phyloP scores from a whole-genome alignment of 1,140 invertebrate species.

The Holcopasites calliopsidis region DNA sequence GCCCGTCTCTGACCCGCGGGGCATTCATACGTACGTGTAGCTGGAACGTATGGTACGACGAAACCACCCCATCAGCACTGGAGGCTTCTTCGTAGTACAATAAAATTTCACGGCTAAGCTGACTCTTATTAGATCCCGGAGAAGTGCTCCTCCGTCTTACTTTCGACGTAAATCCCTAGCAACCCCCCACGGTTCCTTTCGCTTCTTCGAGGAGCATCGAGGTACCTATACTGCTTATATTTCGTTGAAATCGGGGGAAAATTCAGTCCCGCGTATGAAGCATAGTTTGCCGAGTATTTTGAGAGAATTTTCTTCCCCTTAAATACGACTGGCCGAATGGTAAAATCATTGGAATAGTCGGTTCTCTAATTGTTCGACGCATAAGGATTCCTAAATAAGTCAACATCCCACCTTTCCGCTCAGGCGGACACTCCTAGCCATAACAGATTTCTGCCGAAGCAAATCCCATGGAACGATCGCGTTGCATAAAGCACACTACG shows the following conservation, averaged over 20 bases:
- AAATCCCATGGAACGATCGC: too few species aligned
- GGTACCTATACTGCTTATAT: neutral
- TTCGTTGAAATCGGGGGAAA: constrained; percentile 17
- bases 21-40: constrained; percentile 34
- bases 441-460: too few species aligned
- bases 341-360: too few species aligned
- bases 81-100: constrained; percentile 35
- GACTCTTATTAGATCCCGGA: constrained; percentile 49
- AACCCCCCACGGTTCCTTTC: neutral
- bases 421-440: too few species aligned
- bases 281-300: neutral
- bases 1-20: neutral
- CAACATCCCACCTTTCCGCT: too few species aligned
- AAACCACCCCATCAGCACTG: constrained; percentile 23
- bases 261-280: neutral
- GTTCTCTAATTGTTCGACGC: too few species aligned
- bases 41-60: constrained; percentile 20
- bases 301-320: neutral
- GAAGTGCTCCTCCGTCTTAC: constrained; percentile 42
- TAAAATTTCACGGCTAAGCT: constrained; percentile 58
- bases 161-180: constrained; percentile 39
- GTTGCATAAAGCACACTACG: too few species aligned
- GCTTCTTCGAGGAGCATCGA: neutral
- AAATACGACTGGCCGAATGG: too few species aligned
- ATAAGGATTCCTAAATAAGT: too few species aligned